Evolutionary conservation across 2,797 vertebrate species (phyloP).

Genomic region (Enteromius anoplus): DNA sequence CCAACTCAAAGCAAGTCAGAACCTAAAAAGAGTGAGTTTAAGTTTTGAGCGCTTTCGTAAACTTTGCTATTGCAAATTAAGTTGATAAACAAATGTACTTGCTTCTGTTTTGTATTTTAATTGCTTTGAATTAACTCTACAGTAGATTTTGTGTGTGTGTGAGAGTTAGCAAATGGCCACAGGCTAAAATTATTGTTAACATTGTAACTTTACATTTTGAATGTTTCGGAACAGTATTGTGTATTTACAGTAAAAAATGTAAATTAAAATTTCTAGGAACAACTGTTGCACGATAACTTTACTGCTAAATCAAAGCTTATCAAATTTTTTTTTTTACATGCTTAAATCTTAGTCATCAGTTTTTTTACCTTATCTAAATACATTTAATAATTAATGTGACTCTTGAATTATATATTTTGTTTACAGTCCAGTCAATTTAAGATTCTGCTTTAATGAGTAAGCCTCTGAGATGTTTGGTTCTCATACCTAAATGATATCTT

Average conservation of each 20-base stretch:
- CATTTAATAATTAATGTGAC: constrained; percentile 6
- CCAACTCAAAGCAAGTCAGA: background rate
- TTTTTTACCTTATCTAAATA: constrained; percentile 1
- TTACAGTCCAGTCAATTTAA: constrained; percentile 20
- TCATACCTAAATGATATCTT: background rate
- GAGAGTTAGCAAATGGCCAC: background rate
- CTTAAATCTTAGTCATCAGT: background rate
- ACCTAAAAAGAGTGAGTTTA: background rate
- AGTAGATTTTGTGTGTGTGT: background rate
- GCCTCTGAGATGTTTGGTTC: constrained; percentile 1
- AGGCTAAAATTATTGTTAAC: background rate
- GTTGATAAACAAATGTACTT: background rate
- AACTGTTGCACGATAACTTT: background rate
- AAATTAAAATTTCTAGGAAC: background rate
- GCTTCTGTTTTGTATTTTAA: background rate
- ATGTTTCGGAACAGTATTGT: background rate
- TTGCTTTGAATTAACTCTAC: background rate
- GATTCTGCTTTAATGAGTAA: constrained; percentile 13
- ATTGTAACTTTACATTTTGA: too few species aligned
- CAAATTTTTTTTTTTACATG: background rate
- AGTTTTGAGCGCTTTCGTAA: background rate
- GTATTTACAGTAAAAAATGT: background rate
- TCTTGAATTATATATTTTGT: constrained; percentile 36
- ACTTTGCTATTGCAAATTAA: background rate
- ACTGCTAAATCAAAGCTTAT: background rate